Evolutionary conservation across 2,888 invertebrate species (phyloP), one percentile per base, ranked within the genome.

Genomic region (Limnephilus rhombicus): DNA sequence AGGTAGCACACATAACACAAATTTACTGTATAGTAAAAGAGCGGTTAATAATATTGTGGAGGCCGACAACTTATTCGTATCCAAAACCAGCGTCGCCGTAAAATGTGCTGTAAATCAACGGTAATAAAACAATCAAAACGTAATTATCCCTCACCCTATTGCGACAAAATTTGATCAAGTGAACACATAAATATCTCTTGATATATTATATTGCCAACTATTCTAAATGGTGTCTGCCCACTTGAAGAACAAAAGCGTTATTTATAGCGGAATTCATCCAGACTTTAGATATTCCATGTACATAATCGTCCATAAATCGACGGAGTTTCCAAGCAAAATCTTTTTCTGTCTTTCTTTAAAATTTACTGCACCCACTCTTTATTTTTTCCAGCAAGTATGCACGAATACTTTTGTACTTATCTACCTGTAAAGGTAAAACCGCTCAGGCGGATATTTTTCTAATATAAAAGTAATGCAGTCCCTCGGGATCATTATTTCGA

Each of bases 231-330:
- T 87, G 91, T 91, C 91, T 91, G 81, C 49, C 88, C 87, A 91
- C 91, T 86, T 88, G 45, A 18, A 91, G 91, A 91, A 91, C 91
- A 91, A 91, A 90, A 88, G 88, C 81, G 88, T 91, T 49, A 82
- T 91, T 91, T 91, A 91, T 82, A 81, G 53, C 49, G 87, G 81
- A 87, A 87, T 87, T 41, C 68, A 90, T 91, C 87, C 91, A 81
- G 91, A 91, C 82, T 80, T 89, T 88, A 37, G 88, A 91, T 88
- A 90, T 87, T 34, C 89, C 34, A 68, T 87, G 91, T 89, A 90
- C 91, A 93, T 93, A 91, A 93, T 92, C 91, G 91, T 91, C 90
- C 92, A 91, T 92, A 92, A 93, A 93, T 93, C 92, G 91, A 92
- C 91, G 90, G 90, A 93, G 90, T 93, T 92, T 89, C 85, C 82